phyloP scores from a whole-genome alignment of 2,888 invertebrate species.

The Platerodrilus igneus region DNA sequence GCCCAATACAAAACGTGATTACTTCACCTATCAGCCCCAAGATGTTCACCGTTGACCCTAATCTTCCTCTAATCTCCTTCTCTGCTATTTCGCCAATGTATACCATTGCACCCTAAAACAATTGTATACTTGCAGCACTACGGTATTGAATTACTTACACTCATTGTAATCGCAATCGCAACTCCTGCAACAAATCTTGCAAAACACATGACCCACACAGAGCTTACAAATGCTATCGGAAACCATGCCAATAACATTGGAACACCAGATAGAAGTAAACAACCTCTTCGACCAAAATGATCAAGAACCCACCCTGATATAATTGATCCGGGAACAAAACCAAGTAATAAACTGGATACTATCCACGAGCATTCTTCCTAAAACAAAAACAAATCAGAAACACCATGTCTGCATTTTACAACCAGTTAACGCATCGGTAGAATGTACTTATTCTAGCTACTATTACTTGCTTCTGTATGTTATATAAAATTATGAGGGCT shows the following conservation, averaged over 20 bases:
- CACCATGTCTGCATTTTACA: too few relatives aligned
- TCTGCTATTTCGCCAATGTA: constrained; percentile 54
- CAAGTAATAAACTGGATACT: constrained; percentile 54
- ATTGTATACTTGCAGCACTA: too few relatives aligned
- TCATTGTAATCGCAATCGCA: constrained; percentile 58
- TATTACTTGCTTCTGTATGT: too few relatives aligned
- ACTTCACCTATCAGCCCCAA: constrained; percentile 45
- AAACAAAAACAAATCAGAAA: too few relatives aligned
- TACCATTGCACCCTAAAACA: constrained; percentile 51
- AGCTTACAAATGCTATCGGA: constrained; percentile 31
- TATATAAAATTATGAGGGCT: too few relatives aligned
- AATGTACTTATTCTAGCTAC: too few relatives aligned
- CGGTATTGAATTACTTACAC: constrained; percentile 19
- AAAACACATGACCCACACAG: constrained; percentile 52
- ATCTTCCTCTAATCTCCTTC: constrained; percentile 49
- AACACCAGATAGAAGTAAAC: constrained; percentile 50
- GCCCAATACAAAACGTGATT: constrained; percentile 42
- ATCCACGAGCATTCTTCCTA: constrained; percentile 55
- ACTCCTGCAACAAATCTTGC: constrained; percentile 64
- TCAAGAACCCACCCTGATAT: constrained; percentile 55
- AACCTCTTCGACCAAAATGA: constrained; percentile 53
- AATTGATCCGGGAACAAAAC: constrained; percentile 54
- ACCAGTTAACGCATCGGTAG: too few relatives aligned
- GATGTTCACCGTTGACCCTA: constrained; percentile 39
- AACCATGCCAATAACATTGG: constrained; percentile 54